Conservation (phyloP, 2,888 invertebrate genomes). For the Nezara viridula region DNA sequence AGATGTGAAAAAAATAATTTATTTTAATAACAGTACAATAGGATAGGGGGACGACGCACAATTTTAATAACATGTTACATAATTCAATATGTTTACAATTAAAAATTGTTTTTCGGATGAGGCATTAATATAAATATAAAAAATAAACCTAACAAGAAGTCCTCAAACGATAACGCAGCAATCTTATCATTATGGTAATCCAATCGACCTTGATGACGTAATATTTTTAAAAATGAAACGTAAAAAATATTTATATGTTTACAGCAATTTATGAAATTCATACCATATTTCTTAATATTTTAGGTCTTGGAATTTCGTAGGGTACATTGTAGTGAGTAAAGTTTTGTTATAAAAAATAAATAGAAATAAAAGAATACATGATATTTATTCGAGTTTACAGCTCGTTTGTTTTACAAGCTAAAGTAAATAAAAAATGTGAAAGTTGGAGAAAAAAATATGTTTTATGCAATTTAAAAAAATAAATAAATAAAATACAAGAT, state of each 20-base stretch:
- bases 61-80: not conserved
- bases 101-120: not conserved
- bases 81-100: not conserved
- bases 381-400: too few relatives aligned
- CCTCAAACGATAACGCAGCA: not conserved
- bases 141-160: not conserved
- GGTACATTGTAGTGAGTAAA: not conserved
- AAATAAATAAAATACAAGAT: too few relatives aligned
- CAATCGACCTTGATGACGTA: not conserved
- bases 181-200: not conserved
- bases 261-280: not conserved
- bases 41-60: too few relatives aligned
- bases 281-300: not conserved
- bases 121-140: not conserved
- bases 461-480: too few relatives aligned
- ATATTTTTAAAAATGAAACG: not conserved
- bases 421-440: too few relatives aligned
- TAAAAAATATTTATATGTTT: not conserved
- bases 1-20: too few relatives aligned
- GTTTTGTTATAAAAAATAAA: too few relatives aligned
- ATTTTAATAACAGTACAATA: too few relatives aligned
- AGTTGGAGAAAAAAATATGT: too few relatives aligned
- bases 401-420: too few relatives aligned
- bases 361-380: too few relatives aligned
- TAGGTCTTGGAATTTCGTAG: too few relatives aligned